phyloP scores from a whole-genome alignment of 2,113 vertebrate genomes.

The Bettongia penicillata region DNA sequence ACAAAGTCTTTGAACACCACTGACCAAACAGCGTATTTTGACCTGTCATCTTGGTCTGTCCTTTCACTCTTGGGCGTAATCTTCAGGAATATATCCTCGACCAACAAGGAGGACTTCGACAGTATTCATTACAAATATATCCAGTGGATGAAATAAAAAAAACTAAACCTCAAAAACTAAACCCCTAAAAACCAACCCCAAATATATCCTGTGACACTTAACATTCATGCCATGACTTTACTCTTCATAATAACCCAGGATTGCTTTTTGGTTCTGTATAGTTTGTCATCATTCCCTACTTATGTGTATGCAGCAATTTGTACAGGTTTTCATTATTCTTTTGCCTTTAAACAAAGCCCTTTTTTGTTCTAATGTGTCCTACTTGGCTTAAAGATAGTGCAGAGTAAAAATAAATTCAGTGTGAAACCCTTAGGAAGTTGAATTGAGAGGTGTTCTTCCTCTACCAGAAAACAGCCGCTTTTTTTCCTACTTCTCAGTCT shows the following conservation, averaged over 20 bases:
- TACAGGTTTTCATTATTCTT: conserved; percentile 34
- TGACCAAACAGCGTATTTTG: not conserved
- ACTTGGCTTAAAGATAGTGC: conserved; percentile 40
- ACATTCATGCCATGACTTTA: not conserved
- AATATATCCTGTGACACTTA: not conserved
- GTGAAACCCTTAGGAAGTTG: conserved; percentile 26
- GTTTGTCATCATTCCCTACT: conserved; percentile 9
- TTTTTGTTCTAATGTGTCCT: conserved; percentile 43
- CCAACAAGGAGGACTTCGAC: not conserved
- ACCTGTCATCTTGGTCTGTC: not conserved
- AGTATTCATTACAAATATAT: not conserved
- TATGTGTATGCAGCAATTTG: conserved; percentile 27
- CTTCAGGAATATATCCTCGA: not conserved
- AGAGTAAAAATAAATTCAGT: conserved; percentile 42
- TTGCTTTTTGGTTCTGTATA: conserved; percentile 15
- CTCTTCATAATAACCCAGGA: not conserved
- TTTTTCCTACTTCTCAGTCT: conserved; percentile 41
- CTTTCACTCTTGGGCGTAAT: conserved; percentile 42
- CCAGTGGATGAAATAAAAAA: not conserved
- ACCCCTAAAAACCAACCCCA: not conserved
- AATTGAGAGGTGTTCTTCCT: conserved; percentile 42
- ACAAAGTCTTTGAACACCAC: not conserved
- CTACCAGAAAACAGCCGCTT: conserved; percentile 18
- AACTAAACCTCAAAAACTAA: not conserved
- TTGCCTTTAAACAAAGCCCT: conserved; percentile 43